Conservation (phyloP, 2,113 vertebrate species). For the Geothlypis trichas region DNA sequence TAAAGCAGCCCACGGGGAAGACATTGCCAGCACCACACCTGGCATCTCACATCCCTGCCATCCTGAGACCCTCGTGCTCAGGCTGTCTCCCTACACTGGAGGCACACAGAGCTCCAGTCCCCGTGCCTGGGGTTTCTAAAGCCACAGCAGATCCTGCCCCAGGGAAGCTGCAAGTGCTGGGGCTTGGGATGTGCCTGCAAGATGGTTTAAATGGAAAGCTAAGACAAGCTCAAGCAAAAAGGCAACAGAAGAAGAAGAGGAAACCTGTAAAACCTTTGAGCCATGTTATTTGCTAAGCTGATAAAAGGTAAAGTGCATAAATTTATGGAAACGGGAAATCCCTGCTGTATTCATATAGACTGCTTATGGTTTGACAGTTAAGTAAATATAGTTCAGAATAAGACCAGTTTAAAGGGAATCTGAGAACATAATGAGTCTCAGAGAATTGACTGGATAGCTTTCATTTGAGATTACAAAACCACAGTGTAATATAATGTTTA, state of each 20-base stretch:
- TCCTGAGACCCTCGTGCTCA: not conserved
- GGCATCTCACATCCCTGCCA: not conserved
- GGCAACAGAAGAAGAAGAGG: not conserved
- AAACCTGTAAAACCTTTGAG: conserved; percentile 45
- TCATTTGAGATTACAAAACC: conserved; percentile 42
- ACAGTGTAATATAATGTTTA: conserved; percentile 21
- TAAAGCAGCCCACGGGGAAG: not conserved
- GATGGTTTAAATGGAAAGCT: not conserved
- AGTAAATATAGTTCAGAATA: conserved; percentile 37
- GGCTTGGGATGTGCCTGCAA: not conserved
- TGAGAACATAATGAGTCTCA: conserved; percentile 31
- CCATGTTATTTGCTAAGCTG: conserved; percentile 55
- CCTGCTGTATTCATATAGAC: not conserved
- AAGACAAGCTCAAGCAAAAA: not conserved
- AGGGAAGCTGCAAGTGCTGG: not conserved
- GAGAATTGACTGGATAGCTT: conserved; percentile 34
- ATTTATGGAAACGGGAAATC: conserved; percentile 38
- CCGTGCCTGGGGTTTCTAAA: not conserved
- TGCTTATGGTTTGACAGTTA: conserved; percentile 22
- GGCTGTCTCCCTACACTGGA: not conserved
- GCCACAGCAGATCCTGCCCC: not conserved
- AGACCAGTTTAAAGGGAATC: conserved; percentile 44
- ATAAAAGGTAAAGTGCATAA: conserved; percentile 32
- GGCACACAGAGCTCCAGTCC: not conserved
- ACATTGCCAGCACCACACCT: not conserved